Evolutionary conservation across 2,797 vertebrate species (phyloP).

Genomic region (Triplophysa bombifrons): DNA sequence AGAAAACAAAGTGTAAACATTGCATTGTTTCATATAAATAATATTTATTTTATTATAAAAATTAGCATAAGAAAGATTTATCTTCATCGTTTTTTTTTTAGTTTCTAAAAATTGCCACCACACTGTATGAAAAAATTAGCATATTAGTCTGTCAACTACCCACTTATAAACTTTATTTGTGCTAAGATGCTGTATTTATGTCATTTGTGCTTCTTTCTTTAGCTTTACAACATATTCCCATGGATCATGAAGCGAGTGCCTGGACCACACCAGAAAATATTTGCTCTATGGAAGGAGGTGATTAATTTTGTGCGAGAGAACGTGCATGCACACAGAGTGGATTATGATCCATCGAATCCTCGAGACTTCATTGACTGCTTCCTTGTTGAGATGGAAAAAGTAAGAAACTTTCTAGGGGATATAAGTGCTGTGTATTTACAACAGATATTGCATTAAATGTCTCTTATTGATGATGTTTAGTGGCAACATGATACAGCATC

Average conservation of each 20-base stretch:
- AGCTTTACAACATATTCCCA: constrained; percentile 67
- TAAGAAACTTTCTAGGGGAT: constrained; percentile 44
- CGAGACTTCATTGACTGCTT: constrained; percentile 78
- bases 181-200: too few species aligned
- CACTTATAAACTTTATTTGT: too few species aligned
- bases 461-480: constrained; percentile 12
- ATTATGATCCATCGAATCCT: constrained; percentile 65
- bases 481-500: neutral
- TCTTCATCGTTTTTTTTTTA: too few species aligned
- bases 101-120: too few species aligned
- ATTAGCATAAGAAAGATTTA: too few species aligned
- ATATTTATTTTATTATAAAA: too few species aligned
- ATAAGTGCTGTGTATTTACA: too few species aligned
- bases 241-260: constrained; percentile 70
- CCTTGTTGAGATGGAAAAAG: constrained; percentile 72
- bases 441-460: too few species aligned
- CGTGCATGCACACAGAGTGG: constrained; percentile 66
- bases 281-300: constrained; percentile 41
- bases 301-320: constrained; percentile 48
- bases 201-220: constrained; percentile 8
- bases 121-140: too few species aligned
- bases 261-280: constrained; percentile 62
- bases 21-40: too few species aligned
- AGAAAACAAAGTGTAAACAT: too few species aligned
- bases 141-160: too few species aligned